A percentile compares a stretch with the other conserved stretches of the same genome.
These are phyloP conservation scores for Ictalurus punctatus DNA, from an alignment of 2,113 vertebrate species.

Conservation along the genomic window DNA sequence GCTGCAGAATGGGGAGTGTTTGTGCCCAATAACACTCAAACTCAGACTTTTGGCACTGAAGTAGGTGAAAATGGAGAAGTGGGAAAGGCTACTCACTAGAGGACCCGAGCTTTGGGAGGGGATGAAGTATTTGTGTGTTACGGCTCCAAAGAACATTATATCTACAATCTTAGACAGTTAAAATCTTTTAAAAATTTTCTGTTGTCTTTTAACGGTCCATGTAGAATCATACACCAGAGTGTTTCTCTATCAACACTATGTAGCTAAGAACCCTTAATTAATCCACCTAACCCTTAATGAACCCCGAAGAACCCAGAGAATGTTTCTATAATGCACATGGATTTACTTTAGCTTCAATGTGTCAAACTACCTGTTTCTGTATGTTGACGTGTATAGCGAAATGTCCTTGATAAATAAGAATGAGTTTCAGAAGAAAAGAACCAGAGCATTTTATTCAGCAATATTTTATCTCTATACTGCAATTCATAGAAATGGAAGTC, in stretches of 20 bases:
- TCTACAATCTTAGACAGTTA: background rate
- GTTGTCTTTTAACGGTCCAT: background rate
- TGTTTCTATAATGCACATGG: slow-evolving; percentile 1
- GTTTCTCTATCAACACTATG: background rate
- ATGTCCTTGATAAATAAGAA: background rate
- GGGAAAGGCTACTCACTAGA: slow-evolving; percentile 52
- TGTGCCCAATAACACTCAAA: slow-evolving; percentile 10
- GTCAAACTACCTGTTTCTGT: background rate
- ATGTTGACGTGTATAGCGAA: background rate
- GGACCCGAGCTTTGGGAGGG: slow-evolving; percentile 41
- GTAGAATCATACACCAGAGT: background rate
- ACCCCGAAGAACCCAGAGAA: background rate
- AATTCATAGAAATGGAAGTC: background rate
- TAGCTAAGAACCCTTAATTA: background rate
- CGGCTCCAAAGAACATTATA: slow-evolving; percentile 14
- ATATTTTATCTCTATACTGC: background rate
- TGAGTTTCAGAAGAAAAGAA: background rate
- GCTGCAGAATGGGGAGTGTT: background rate
- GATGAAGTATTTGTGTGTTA: slow-evolving; percentile 30
- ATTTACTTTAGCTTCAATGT: slow-evolving; percentile 7
- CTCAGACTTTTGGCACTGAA: slow-evolving; percentile 46
- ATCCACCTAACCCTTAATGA: background rate
- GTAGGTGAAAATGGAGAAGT: slow-evolving; percentile 44
- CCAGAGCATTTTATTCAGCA: background rate
- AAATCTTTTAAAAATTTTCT: background rate